These are phyloP conservation scores for Xerus rutilus DNA, from an alignment of 2,797 vertebrate genomes.

Conservation along the genomic window DNA sequence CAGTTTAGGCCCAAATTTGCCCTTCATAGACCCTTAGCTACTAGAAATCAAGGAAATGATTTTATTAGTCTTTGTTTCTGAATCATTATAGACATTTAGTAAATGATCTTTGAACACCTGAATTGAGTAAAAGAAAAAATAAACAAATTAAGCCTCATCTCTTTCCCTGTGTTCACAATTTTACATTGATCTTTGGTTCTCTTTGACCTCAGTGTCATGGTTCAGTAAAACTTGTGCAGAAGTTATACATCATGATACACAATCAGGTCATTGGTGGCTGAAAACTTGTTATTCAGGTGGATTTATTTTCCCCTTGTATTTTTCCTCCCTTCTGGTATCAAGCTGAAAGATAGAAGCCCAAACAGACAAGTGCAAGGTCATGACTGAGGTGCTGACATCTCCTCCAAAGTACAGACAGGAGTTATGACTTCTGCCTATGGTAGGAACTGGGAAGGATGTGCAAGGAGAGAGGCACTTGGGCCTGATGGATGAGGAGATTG, in stretches of 20 bases:
- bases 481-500: not conserved
- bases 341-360: not conserved
- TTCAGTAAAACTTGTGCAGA: not conserved
- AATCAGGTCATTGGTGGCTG: not conserved
- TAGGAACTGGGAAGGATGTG: not conserved
- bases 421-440: not conserved
- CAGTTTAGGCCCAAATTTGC: not conserved
- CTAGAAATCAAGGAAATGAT: not conserved
- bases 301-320: not conserved
- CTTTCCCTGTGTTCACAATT: not conserved
- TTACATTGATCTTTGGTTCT: slow-evolving; percentile 24
- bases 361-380: not conserved
- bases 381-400: not conserved
- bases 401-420: not conserved
- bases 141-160: not conserved
- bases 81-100: not conserved
- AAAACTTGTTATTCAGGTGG: not conserved
- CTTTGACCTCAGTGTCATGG: not conserved
- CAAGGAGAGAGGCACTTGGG: not conserved
- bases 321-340: not conserved
- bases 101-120: not conserved
- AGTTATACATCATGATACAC: not conserved
- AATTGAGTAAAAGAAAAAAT: not conserved
- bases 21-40: not conserved
- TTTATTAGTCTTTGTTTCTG: slow-evolving; percentile 26